These are phyloP conservation scores for Hippopotamyrus pictus DNA, from an alignment of 2,797 vertebrate genomes.

Conservation along the genomic window DNA sequence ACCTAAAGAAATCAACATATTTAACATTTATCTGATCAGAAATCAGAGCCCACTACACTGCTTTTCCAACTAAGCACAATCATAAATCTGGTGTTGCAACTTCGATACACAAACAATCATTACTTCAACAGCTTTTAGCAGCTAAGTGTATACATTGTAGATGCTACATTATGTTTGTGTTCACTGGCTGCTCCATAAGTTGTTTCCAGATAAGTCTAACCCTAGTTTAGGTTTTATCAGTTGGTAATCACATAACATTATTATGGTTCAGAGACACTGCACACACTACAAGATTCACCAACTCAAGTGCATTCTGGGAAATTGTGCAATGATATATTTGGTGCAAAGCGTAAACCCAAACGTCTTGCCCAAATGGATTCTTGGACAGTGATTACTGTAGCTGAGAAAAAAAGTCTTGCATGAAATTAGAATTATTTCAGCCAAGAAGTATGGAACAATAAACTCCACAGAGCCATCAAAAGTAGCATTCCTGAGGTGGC, in stretches of 20 bases:
- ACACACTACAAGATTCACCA: neutral
- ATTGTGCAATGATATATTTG: neutral
- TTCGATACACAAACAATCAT: neutral
- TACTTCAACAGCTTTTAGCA: neutral
- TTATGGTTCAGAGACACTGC: neutral
- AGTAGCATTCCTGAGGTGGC: neutral
- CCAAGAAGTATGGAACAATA: neutral
- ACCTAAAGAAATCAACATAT: neutral
- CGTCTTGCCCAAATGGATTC: neutral
- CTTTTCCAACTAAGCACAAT: neutral
- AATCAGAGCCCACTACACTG: neutral
- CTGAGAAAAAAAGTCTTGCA: neutral
- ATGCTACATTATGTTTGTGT: neutral
- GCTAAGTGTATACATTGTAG: neutral
- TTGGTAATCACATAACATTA: neutral
- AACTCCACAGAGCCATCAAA: neutral
- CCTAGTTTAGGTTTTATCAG: neutral
- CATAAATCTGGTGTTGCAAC: neutral
- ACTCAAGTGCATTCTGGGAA: neutral
- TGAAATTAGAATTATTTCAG: neutral
- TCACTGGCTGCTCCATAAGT: neutral
- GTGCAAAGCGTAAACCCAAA: neutral
- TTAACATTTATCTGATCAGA: neutral
- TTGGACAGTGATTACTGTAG: neutral
- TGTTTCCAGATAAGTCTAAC: neutral